Conservation (phyloP, 2,113 vertebrate species). For the Leptobrachium leishanense region DNA sequence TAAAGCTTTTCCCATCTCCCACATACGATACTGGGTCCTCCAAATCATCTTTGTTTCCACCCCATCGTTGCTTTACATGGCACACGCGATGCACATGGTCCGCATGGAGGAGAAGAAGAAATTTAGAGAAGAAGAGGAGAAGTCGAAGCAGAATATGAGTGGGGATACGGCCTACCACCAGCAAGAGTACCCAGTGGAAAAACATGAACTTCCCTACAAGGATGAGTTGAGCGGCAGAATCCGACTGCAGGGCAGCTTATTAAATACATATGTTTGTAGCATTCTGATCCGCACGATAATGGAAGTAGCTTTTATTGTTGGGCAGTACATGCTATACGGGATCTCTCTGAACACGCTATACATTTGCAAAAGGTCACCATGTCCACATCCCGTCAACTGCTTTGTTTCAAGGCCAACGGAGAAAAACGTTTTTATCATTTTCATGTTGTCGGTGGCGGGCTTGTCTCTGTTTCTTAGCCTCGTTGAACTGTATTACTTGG, state of each 20-base stretch:
- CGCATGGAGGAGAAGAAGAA: slow-evolving; percentile 84
- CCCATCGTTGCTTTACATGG: slow-evolving; percentile 93
- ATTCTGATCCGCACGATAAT: slow-evolving; percentile 88
- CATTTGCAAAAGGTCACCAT: slow-evolving; percentile 81
- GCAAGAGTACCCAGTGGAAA: slow-evolving; percentile 68
- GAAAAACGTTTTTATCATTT: slow-evolving; percentile 96
- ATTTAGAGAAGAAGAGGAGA: slow-evolving; percentile 65
- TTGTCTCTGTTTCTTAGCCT: slow-evolving; percentile 89
- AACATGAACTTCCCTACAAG: slow-evolving; percentile 57
- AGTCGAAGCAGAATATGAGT: neutral
- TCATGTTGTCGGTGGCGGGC: slow-evolving; percentile 89
- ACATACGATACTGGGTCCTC: slow-evolving; percentile 95
- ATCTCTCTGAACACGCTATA: slow-evolving; percentile 87
- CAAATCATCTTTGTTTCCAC: slow-evolving; percentile 97
- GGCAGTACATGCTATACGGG: slow-evolving; percentile 90
- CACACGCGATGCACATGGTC: slow-evolving; percentile 87
- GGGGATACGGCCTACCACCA: slow-evolving; percentile 59
- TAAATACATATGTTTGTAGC: slow-evolving; percentile 89
- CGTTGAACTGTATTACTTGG: slow-evolving; percentile 87
- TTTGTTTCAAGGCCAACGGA: slow-evolving; percentile 94
- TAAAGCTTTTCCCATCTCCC: slow-evolving; percentile 94
- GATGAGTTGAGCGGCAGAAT: slow-evolving; percentile 69
- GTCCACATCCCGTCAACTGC: slow-evolving; percentile 91
- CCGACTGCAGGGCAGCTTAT: slow-evolving; percentile 78
- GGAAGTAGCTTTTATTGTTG: slow-evolving; percentile 90